Evolutionary conservation across 1,140 invertebrate genomes (phyloP), one percentile per base, ranked within the genome.

Genomic region (Thaumetopoea pityocampa): DNA sequence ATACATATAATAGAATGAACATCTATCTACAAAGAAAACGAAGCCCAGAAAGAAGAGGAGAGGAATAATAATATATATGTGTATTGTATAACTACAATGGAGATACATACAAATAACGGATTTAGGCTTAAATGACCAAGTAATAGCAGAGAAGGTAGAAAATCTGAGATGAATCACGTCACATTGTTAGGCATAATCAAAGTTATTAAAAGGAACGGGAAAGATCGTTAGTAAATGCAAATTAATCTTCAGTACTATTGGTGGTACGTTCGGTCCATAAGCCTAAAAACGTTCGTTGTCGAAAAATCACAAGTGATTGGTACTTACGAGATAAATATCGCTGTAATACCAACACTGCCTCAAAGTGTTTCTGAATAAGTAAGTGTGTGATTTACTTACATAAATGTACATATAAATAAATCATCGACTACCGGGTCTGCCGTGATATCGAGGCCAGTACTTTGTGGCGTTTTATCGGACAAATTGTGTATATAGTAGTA

Each of bases 401-500:
- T n/a, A 20, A 20, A 40, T 51, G 50, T 65, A 64, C 54, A 41
- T 53, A 61, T 50, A 45, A 54, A 61, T 33, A 51, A 48, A 47
- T 22, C 51, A 44, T 53, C 60, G 60, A 52, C 60, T 57, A 49
- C 52, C 70, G 80, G 80, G 80, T 84, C 80, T 73, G 80, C 80
- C 80, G 76, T 62, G 61, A 53, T 63, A 67, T 54, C 45, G 46
- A 51, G 54, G 69, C 80, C 76, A 84, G 78, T 72, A 73, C 38
- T 79, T 73, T 70, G 76, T 82, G 78, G 80, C 74, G 76, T 84
- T 82, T 79, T 84, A 82, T 84, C 78, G 80, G 80, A 84, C 80
- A 84, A 81, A 73, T 84, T 68, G 61, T 80, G 78, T 51, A 29
- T 56, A 64, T 52, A 11, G 19, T 47, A 46, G 16, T 41, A 60